Percentiles rank a stretch among this genome's conserved stretches.
These are phyloP conservation scores for Cyphomyrus plagiostoma DNA, from an alignment of 2,113 vertebrate genomes.

Conservation along the genomic window DNA sequence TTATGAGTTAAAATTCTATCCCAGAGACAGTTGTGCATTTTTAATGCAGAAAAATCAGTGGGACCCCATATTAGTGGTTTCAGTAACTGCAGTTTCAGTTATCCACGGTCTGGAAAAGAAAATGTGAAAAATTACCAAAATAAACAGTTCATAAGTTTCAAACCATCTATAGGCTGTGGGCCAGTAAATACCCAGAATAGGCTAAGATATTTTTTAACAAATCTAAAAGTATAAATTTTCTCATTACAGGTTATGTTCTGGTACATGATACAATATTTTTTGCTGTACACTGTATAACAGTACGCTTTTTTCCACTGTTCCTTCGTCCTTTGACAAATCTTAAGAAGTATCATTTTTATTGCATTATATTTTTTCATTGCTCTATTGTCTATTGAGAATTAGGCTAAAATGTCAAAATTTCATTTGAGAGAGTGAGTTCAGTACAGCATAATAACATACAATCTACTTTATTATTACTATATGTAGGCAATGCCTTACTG, in stretches of 20 bases:
- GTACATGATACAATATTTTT: neutral
- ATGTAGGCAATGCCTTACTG: neutral
- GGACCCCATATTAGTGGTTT: neutral
- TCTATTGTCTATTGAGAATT: neutral
- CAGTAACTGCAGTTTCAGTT: neutral
- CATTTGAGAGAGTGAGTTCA: neutral
- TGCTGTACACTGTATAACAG: neutral
- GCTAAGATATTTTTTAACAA: neutral
- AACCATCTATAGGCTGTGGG: too few relatives aligned
- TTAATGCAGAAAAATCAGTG: neutral
- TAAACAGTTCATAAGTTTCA: neutral
- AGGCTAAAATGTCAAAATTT: neutral
- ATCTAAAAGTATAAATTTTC: neutral
- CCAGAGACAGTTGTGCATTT: neutral
- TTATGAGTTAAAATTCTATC: neutral
- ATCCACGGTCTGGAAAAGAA: neutral
- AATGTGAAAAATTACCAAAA: neutral
- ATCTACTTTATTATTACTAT: neutral
- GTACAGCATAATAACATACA: neutral
- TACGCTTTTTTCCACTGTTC: neutral
- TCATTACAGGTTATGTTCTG: neutral
- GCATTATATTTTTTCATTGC: neutral
- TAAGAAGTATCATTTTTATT: neutral
- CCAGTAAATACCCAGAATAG: too few relatives aligned
- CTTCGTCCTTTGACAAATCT: neutral